phyloP scores from a whole-genome alignment of 1,140 invertebrate species.

The Parapsyche elsis region DNA sequence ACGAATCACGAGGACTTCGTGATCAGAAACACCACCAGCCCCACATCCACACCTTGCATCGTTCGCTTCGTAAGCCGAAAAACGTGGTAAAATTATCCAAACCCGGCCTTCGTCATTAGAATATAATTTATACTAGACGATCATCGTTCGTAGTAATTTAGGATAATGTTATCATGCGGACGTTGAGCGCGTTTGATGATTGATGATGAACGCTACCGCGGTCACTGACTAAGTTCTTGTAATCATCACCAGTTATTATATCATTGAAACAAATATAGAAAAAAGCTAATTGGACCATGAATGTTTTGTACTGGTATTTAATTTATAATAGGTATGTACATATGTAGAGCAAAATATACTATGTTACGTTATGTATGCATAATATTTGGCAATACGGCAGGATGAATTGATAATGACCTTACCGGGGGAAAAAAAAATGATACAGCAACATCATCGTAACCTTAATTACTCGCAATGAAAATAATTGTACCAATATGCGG shows the following conservation, averaged over 20 bases:
- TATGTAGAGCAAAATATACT: no score
- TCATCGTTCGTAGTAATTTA: neutral
- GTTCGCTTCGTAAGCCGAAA: neutral
- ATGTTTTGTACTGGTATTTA: no score
- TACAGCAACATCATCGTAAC: neutral
- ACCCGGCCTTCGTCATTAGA: neutral
- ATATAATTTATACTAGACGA: neutral
- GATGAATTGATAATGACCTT: no score
- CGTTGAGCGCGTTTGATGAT: neutral
- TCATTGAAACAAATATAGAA: no score
- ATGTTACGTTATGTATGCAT: no score
- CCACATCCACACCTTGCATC: neutral
- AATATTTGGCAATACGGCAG: neutral
- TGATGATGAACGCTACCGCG: neutral
- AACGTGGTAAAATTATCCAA: neutral
- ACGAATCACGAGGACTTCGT: conserved; percentile 33
- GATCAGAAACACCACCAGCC: conserved; percentile 6
- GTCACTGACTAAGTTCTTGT: no score
- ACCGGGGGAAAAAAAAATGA: neutral
- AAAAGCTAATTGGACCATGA: no score
- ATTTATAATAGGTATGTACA: no score
- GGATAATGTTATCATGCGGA: neutral
- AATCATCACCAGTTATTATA: no score
- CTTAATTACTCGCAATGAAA: neutral
- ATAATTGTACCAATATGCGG: no score